phyloP scores from a whole-genome alignment of 2,113 vertebrate species.

The Syngnathus typhle region DNA sequence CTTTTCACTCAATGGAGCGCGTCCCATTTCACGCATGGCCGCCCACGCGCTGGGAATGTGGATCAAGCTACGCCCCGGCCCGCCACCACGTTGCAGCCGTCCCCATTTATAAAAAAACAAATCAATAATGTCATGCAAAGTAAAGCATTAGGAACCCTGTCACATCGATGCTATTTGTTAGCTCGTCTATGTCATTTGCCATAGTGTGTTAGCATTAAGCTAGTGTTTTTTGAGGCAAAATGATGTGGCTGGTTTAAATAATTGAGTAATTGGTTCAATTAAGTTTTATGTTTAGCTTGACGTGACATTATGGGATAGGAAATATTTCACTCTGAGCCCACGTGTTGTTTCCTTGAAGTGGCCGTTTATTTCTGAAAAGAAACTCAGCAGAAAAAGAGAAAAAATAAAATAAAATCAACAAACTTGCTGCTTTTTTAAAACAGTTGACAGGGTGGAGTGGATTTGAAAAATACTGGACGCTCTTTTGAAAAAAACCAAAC shows the following conservation, averaged over 20 bases:
- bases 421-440: background rate
- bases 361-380: slow-evolving; percentile 61
- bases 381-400: slow-evolving; percentile 44
- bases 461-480: background rate
- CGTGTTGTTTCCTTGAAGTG: background rate
- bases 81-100: slow-evolving; percentile 17
- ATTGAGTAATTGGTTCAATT: too few species aligned
- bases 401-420: background rate
- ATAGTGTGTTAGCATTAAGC: background rate
- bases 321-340: background rate
- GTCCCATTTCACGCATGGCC: slow-evolving; percentile 77
- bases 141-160: background rate
- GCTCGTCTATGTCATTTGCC: background rate
- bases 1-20: slow-evolving; percentile 69
- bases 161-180: background rate
- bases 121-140: background rate
- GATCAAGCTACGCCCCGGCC: slow-evolving; percentile 36
- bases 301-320: too few species aligned
- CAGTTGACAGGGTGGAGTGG: background rate
- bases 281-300: too few species aligned
- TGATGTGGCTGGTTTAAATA: too few species aligned
- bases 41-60: slow-evolving; percentile 44
- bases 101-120: slow-evolving; percentile 63
- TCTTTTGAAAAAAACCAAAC: background rate
- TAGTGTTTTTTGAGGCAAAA: too few species aligned